Evolutionary conservation across 2,797 vertebrate genomes (phyloP), one percentile per base, ranked within the genome.

Genomic region (Sebastes itinus): DNA sequence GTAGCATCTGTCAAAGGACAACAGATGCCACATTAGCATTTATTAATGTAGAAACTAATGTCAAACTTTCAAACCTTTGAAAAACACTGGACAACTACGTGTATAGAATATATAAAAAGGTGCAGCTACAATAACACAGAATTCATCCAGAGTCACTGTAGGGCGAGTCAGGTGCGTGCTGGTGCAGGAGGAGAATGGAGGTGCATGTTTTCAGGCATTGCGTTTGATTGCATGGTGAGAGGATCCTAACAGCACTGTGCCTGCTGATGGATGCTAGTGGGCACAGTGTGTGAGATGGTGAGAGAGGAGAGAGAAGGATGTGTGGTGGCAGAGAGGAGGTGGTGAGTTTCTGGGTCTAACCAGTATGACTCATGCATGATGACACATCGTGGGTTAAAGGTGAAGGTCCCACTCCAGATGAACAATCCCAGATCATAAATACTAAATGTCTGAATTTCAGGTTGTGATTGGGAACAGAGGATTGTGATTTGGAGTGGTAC

Each of bases 321-420:
- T 66, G 83, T 64, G 77, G 80, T 32, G 71, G 72, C 16, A 61
- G 70, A 72, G 79, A 67, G 67, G 79, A 64, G 67, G 69, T 22
- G 72, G 84, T 65, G 87, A 81, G 67, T 22, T 23, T 73, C 79
- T 70, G 82, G 83, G 55, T 80, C 79, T 25, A 9, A 71, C 75
- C 77, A 77, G 74, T 33, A 81, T 84, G 90, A 91, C 76, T 87
- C 94, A 92, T 94, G 94, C 93, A 92, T 77, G 91, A 86, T 85
- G 89, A 81, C 66, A 54, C 32, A 74, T 28, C 60, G 83, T 67
- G 82, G 75, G 86, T 83, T 75, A 85, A 81, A 86, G 84, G 81
- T 78, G 89, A 86, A 46, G 68, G 84, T 87, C 85, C 85, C 72
- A 65, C 79, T 88, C 77, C 86, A 84, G 80, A 89, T 80, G 10